Base-by-base conservation (phyloP, 2,888 invertebrate genomes). In the Parnassius glacialis region DNA sequence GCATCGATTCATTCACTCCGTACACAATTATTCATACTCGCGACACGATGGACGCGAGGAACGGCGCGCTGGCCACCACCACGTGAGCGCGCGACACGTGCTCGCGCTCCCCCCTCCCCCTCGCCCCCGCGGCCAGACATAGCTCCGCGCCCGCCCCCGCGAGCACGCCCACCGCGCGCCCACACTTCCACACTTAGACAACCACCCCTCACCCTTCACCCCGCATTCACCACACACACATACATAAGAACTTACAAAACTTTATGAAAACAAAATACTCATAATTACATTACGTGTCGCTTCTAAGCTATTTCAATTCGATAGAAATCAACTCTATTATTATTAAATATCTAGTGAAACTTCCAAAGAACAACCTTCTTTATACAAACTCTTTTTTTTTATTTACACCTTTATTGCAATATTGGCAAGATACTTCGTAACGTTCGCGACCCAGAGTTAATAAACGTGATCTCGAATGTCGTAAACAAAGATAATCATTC, bases 1-100 rank as follows among this genome's bases (percentile, higher is more conserved):
- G 88, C 89, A 86, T 92, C 91, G 90, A 87, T 92, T 90, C 92
- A 92, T 89, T 90, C 88, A 89, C 87, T 85, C 82, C 81, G 83
- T 85, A 85, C 81, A 89, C 89, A 88, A 90, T 90, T 90, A 90
- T 90, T 90, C 90, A 90, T 88, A 87, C 85, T 84, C 80, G 78
- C 80, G 79, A 87, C 89, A 85, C 86, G 86, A 82, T 78, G 84
- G 80, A 79, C 80, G 82, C 82, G 79, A 74, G 69, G 70, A 73
- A 72, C 83, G 43, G 25, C 62, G 79, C 82, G 85, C 80, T 74
- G 76, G 80, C 72, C 80, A 78, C 82, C 81, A 81, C 90, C 87
- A 86, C 86, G 88, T 90, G 92, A 87, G 84, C 85, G 83, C 83
- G 87, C 88, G 77, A 80, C 87, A 87, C 87, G 90, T 87, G 87